These are phyloP conservation scores for Shargacucullia verbasci DNA, from an alignment of 2,888 invertebrate genomes.

Conservation along the genomic window DNA sequence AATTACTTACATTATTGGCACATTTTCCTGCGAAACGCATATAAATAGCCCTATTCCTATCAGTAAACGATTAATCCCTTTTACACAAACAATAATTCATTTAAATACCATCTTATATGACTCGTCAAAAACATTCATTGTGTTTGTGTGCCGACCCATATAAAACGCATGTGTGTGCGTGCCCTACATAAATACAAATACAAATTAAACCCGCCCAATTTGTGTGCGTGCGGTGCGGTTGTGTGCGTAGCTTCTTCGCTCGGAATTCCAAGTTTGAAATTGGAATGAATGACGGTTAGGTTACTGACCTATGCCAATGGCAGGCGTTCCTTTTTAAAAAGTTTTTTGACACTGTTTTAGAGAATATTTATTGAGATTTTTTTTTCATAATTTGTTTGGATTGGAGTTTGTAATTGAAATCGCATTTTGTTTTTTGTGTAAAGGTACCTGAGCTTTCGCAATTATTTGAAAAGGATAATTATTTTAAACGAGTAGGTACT, in stretches of 20 bases:
- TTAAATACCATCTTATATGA: slow-evolving; percentile 56
- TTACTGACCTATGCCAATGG: slow-evolving; percentile 84
- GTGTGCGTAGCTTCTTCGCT: slow-evolving; percentile 84
- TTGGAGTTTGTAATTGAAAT: slow-evolving; percentile 7
- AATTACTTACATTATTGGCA: background rate
- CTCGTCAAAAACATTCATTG: slow-evolving; percentile 66
- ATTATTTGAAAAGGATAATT: slow-evolving; percentile 3
- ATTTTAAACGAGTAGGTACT: no score
- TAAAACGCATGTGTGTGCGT: slow-evolving; percentile 74
- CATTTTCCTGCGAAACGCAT: slow-evolving; percentile 2
- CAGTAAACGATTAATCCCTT: slow-evolving; percentile 31
- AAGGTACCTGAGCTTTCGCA: background rate
- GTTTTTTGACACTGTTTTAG: slow-evolving; percentile 13
- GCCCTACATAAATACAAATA: slow-evolving; percentile 80
- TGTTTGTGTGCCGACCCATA: slow-evolving; percentile 80
- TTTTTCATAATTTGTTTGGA: background rate
- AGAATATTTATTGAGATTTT: background rate
- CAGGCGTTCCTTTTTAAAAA: slow-evolving; percentile 41
- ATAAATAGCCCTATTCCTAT: slow-evolving; percentile 12
- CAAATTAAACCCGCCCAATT: slow-evolving; percentile 74
- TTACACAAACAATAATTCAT: slow-evolving; percentile 51
- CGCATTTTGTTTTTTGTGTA: background rate
- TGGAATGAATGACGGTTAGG: slow-evolving; percentile 87
- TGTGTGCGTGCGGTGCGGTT: slow-evolving; percentile 70
- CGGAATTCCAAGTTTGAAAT: slow-evolving; percentile 87